Evolutionary conservation across 2,113 vertebrate genomes (phyloP), one percentile per base, ranked within the genome.

Genomic region (Apodemus speciosus): DNA sequence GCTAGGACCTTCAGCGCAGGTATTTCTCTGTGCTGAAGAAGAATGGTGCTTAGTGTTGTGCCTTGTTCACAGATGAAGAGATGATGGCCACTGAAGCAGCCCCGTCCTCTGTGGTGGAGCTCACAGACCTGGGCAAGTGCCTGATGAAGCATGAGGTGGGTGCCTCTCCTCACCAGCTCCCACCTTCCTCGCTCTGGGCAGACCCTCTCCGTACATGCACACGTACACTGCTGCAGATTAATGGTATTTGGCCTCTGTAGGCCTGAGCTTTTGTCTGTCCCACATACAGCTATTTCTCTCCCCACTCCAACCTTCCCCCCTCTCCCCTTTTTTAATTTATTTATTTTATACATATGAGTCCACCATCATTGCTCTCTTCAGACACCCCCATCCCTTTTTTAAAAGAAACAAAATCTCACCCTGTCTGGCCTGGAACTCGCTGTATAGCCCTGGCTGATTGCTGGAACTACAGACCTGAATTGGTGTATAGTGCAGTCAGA

Each of bases 71-170:
- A 99, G 99, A 99, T 79, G 99, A 99, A 9, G 99, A 99, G 73
- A 99, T 99, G 77, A 99, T 99, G 99, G 98, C 98, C 84, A 99
- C 98, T 0, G 99, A 99, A 56, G 98, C 98, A 4, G 97, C 98
- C 56, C 97, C 99, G 94, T 97, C 97, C 35, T 94, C 98, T 89
- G 91, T 93, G 7, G 46, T 97, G 5, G 99, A 99, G 94, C 98
- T 99, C 80, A 99, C 99, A 0, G 99, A 99, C 90, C 98, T 99
- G 2, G 99, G 99, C 85, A 99, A 99, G 95, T 99, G 99, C 91
- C 98, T 99, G 85, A 97, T 99, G 97, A 98, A 99, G 89, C 98
- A 99, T 49, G 99, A 99, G 99, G 99, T 99, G 94, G 97, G 97
- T 51, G 1, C 15, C 35, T 32, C 35, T 75, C 56, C 72, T 83